Evolutionary conservation across 2,888 invertebrate species (phyloP), one percentile per base, ranked within the genome.

Genomic region (Dynastes hyllus): DNA sequence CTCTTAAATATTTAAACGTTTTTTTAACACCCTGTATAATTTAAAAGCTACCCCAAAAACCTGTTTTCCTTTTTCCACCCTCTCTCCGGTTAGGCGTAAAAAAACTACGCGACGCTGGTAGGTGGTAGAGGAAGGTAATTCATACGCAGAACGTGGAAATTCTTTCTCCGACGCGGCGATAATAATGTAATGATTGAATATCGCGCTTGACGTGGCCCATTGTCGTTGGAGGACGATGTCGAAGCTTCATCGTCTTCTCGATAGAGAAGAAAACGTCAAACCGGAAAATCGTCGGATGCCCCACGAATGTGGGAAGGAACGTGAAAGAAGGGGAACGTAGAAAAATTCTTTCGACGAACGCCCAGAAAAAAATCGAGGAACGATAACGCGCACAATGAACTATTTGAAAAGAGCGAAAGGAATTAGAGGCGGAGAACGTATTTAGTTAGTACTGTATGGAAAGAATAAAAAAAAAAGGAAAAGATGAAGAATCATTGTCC

Each of bases 201-300:
- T 67, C 67, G 45, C 67, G 67, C 45, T 67, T 67, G 67, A 67
- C 67, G 67, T 67, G 67, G 67, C 67, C 50, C 22, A 67, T 67
- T 67, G 67, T 67, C 63, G 63, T 63, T 63, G 63, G 63, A 63
- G 63, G 11, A 29, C 32, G 63, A 63, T 29, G 29, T 32, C 63
- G 63, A 63, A 27, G 63, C 29, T 63, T 63, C 63, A 32, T 32
- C 63, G 63, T 63, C 63, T 8, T 29, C 11, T 2, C 1, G 32
- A 13, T 22, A 32, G 63, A 63, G 63, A 11, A 45, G 45, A 45
- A 45, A 45, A 13, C 63, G 63, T 32, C 63, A 8, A 32, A 63
- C 32, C 63, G 63, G 63, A 32, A 63, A 63, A 63, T 63, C 32
- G 63, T 11, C 29, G 55, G 22, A 9, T 32, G 63, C 27, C 32